Evolutionary conservation across 2,888 invertebrate species (phyloP), one percentile per base, ranked within the genome.

Genomic region (Melikaiella ostensackeni): DNA sequence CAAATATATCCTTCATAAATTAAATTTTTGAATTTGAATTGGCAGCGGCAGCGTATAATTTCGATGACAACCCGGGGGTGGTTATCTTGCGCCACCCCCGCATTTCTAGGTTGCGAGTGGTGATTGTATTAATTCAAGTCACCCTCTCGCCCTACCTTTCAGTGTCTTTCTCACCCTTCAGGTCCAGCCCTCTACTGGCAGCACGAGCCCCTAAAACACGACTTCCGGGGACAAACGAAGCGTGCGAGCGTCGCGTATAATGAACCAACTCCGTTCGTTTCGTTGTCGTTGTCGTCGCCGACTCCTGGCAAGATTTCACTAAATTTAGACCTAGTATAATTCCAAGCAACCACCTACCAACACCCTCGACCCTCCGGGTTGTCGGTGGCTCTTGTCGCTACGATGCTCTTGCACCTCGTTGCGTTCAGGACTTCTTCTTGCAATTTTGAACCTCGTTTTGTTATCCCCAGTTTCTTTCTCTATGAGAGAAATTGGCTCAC

Each of bases 211-310:
- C 86, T 85, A 86, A 86, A 87, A 84, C 87, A 86, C 87, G 88
- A 90, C 91, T 90, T 90, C 90, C 90, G 90, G 87, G 82, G 88
- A 87, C 89, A 91, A 91, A 91, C 91, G 91, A 91, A 91, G 91
- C 91, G 91, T 90, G 85, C 87, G 86, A 90, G 87, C 89, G 87
- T 89, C 89, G 89, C 87, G 89, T 89, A 91, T 91, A 91, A 91
- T 90, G 91, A 91, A 91, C 90, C 91, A 87, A 86, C 88, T 87
- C 87, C 88, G 88, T 89, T 88, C 87, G 86, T 86, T 88, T 85
- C 83, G 80, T 81, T 84, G 81, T 78, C 82, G 83, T 80, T 81
- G 80, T 78, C 80, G 79, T 79, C 81, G 81, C 81, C 73, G 35
- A 78, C 76, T 79, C 78, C 80, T 76, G 79, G 73, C 77, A 82